phyloP scores from a whole-genome alignment of 2,113 vertebrate species.

The Camelus bactrianus region DNA sequence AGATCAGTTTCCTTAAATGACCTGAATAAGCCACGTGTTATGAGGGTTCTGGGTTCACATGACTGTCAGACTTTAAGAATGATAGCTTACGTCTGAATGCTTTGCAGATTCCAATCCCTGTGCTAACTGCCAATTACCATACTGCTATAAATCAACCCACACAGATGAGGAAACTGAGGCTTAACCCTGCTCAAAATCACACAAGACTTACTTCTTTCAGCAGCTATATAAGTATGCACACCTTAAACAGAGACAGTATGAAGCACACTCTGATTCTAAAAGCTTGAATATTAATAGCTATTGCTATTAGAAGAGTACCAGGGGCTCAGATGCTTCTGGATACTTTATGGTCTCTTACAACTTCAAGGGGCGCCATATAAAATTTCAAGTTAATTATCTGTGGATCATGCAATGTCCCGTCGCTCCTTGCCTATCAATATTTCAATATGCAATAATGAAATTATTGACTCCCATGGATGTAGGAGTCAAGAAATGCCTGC shows the following conservation, averaged over 20 bases:
- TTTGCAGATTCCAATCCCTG: background rate
- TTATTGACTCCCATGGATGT: background rate
- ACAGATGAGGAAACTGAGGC: background rate
- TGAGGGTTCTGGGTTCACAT: background rate
- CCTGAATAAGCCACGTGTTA: background rate
- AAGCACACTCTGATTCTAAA: background rate
- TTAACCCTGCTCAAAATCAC: background rate
- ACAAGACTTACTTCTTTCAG: background rate
- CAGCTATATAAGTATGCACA: background rate
- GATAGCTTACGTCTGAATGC: background rate
- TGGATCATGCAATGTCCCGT: background rate
- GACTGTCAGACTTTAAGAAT: constrained; percentile 1
- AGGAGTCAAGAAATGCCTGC: background rate
- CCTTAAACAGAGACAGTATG: background rate
- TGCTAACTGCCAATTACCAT: background rate
- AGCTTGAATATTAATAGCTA: background rate
- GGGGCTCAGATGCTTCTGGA: background rate
- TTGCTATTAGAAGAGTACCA: background rate
- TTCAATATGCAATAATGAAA: background rate
- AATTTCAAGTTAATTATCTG: background rate
- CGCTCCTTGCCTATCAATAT: background rate
- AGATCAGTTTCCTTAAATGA: constrained; percentile 53
- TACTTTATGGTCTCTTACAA: background rate
- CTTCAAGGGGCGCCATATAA: background rate
- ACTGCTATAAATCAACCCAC: background rate